Evolutionary conservation across 1,140 invertebrate species (phyloP), one percentile per base, ranked within the genome.

Genomic region (Zaprionus lachaisei): DNA sequence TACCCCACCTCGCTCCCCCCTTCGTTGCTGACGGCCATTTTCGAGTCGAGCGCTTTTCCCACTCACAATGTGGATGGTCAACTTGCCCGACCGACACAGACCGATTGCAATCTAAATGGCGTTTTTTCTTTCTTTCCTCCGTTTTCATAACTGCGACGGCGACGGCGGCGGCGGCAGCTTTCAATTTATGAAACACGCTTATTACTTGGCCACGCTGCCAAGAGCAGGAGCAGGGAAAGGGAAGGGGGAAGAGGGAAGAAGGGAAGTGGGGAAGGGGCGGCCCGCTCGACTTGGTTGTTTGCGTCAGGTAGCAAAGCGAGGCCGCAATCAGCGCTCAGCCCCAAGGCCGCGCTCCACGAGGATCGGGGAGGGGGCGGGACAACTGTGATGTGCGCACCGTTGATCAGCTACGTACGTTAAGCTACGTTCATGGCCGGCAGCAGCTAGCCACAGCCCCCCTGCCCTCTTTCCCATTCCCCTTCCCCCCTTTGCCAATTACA

Each of bases 151-250:
- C 79, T 73, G 76, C 72, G 82, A 73, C 67, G 54, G 56, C 63
- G 47, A 65, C 82, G 76, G 76, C 81, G 76, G 73, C 61, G 44
- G 64, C 80, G 79, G 83, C 83, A 85, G 83, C 83, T 89, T 87
- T 89, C 83, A 87, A 87, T 87, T 87, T 87, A 87, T 89, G 80
- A 87, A 87, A 87, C 84, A 83, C 84, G 83, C 84, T 87, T 83
- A 83, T 83, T 87, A 83, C 84, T 70, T 54, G 64, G 44, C 61
- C 66, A 51, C 65, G 61, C 38, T 51, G 56, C 51, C 51, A n/a
- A 34, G 54, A 22, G 9, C 37, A 12, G 56, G 31, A 28, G 34
- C 6, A 14, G 44, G 14, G 7, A 7, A 31, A n/a, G 9, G 15
- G 5, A 26, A 4, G 26, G 22, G 15, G 14, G 26, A 26, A 26